Evolutionary conservation across 2,797 vertebrate species (phyloP).

Genomic region (Ptychobarbus kaznakovi): DNA sequence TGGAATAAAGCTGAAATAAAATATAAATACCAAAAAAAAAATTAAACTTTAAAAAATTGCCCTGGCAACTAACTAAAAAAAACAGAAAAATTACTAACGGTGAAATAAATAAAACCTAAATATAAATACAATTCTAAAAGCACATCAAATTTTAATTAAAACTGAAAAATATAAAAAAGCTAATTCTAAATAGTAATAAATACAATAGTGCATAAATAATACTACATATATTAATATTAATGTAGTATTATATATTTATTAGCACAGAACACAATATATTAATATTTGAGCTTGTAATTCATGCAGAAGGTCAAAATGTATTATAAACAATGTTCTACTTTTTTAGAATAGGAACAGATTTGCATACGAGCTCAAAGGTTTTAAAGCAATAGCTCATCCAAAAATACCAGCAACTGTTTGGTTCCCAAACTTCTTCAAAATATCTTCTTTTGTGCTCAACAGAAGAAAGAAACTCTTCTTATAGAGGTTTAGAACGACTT

Average conservation of each 20-base stretch:
- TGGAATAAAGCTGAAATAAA: neutral
- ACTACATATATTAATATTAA: neutral
- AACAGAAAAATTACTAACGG: neutral
- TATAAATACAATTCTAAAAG: neutral
- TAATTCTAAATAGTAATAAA: neutral
- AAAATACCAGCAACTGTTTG: neutral
- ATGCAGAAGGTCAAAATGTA: neutral
- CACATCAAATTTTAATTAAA: neutral
- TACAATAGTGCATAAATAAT: neutral
- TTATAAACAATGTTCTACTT: neutral
- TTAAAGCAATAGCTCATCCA: neutral
- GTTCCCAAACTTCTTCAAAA: neutral
- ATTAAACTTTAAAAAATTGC: neutral
- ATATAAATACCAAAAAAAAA: neutral
- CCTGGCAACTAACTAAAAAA: neutral
- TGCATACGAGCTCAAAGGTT: neutral
- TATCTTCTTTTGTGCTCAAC: neutral
- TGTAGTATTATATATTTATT: neutral
- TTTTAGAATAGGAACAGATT: neutral
- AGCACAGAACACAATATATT: neutral
- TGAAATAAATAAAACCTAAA: neutral
- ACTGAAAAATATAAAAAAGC: too few species aligned
- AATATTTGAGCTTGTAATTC: neutral
- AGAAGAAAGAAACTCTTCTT: neutral
- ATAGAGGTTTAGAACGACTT: neutral